Evolutionary conservation across 2,113 vertebrate species (phyloP).

Genomic region (Carettochelys insculpta): DNA sequence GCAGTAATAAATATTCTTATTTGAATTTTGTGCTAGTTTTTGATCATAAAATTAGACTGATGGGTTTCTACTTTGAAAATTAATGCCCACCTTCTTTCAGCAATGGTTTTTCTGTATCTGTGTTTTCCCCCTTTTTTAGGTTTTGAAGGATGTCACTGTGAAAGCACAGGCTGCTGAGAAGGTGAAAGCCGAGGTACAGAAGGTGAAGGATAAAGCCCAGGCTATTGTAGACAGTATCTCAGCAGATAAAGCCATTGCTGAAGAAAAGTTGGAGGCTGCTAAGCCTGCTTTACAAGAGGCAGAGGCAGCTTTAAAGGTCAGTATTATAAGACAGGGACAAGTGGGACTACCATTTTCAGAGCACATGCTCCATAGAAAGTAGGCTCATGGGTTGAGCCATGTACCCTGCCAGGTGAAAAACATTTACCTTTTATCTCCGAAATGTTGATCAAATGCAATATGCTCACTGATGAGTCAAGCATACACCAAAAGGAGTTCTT

Average conservation of each 20-base stretch:
- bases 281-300: slow-evolving; percentile 92
- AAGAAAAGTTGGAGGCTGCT: slow-evolving; percentile 91
- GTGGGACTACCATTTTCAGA: background rate
- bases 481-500: background rate
- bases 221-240: slow-evolving; percentile 93
- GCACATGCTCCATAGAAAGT: background rate
- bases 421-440: background rate
- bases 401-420: background rate
- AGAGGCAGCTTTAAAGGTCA: slow-evolving; percentile 89
- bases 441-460: background rate
- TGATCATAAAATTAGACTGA: background rate
- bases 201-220: slow-evolving; percentile 96
- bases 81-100: background rate
- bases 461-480: background rate
- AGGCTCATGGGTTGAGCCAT: accelerated
- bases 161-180: slow-evolving; percentile 94
- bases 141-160: slow-evolving; percentile 93
- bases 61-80: background rate
- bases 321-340: background rate
- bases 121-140: slow-evolving; percentile 73
- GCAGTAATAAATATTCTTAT: accelerated
- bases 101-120: background rate
- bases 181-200: slow-evolving; percentile 94
- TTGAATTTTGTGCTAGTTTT: background rate
- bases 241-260: slow-evolving; percentile 89